Evolutionary conservation across 2,888 invertebrate genomes (phyloP).

Genomic region (Leucoptera coffeella): DNA sequence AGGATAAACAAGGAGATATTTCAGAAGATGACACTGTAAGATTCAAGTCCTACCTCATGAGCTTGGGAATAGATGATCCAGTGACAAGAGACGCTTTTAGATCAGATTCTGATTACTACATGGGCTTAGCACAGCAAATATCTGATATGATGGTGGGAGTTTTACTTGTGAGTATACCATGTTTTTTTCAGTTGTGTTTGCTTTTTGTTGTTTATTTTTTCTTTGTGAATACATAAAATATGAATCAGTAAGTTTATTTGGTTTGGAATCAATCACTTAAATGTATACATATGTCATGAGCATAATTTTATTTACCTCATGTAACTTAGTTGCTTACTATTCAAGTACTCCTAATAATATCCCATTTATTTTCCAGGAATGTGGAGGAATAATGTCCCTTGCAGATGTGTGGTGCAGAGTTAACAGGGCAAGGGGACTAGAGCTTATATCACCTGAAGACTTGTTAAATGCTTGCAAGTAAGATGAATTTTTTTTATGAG

Average conservation of each 20-base stretch:
- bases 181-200: no score
- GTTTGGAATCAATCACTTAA: background rate
- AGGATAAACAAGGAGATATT: slow-evolving; percentile 90
- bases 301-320: background rate
- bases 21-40: slow-evolving; percentile 95
- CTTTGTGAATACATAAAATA: no score
- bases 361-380: slow-evolving; percentile 54
- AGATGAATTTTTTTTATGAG: no score
- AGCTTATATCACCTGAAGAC: slow-evolving; percentile 95
- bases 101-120: slow-evolving; percentile 78
- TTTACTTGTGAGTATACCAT: slow-evolving; percentile 56
- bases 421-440: slow-evolving; percentile 92
- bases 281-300: no score
- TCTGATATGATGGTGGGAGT: slow-evolving; percentile 75
- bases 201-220: no score
- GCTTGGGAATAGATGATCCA: slow-evolving; percentile 96
- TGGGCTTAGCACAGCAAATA: slow-evolving; percentile 80
- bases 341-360: no score
- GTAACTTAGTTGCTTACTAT: background rate
- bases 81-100: slow-evolving; percentile 89
- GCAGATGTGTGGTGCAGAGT: slow-evolving; percentile 96
- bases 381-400: slow-evolving; percentile 93
- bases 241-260: slow-evolving; percentile 3
- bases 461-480: slow-evolving; percentile 83
- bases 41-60: slow-evolving; percentile 93